Evolutionary conservation across 35 echinoderm and acorn worm species (phyloP), one percentile per base, ranked within the genome.

Genomic region (Ophioderma brevispina): DNA sequence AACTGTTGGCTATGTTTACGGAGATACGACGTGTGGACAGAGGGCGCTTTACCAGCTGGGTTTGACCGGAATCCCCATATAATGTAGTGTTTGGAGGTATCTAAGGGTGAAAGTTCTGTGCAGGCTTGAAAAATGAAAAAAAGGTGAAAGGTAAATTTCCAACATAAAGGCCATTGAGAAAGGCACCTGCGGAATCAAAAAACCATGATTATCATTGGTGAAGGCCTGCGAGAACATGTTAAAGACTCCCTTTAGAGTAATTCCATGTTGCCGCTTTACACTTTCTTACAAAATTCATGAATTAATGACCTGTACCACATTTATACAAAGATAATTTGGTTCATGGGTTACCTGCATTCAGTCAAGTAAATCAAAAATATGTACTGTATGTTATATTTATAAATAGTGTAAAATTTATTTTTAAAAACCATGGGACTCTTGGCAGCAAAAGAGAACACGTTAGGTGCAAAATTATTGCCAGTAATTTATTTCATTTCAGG

Each of bases 1-100:
- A 0, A 90, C 77, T 30, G 92, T 94, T 18, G 96, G 96, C 6
- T 98, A 95, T 84, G 84, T 85, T 40, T 98, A 98, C 89, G 96
- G 96, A 23, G 96, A 98, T 77, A 92, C 96, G 10, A 98, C 96
- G 1, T 98, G 93, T 84, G 96, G 96, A 36, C 96, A 98, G 84
- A 89, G 88, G 37, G 96, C 96, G 13, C 38, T 98, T 6, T 98
- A 98, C 80, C 84, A 89, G 38, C 37, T 98, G 0, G 96, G 96
- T 2, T 86, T 95, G 87, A 95, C 93, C 28, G 97, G 97, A 28
- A 99, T 99, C 49, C 94, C 97, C 32, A 91, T 99, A n/a, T 99
- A 95, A n/a, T n/a, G n/a, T 76, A 99, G 93, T 89, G 94, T 95
- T 78, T 78, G 90, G 79, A 46, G 41, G 17, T 8, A 46, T n/a